Conservation (phyloP, 2,113 vertebrate species). For the Acanthochromis polyacanthus region DNA sequence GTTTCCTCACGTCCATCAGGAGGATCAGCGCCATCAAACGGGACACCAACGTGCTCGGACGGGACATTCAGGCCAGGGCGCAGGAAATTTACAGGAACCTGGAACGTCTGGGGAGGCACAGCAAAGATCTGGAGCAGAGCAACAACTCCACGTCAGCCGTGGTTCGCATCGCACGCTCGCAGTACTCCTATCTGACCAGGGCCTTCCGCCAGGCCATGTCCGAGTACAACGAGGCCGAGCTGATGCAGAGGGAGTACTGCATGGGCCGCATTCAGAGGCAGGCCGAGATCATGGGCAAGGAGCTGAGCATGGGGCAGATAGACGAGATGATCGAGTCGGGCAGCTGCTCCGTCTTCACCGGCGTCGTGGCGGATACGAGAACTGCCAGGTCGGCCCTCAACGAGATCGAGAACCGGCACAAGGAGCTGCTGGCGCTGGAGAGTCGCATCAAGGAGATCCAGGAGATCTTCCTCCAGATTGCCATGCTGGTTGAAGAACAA, state of each 20-base stretch:
- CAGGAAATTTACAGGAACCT: constrained; percentile 90
- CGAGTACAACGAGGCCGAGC: constrained; percentile 92
- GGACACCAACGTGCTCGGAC: constrained; percentile 92
- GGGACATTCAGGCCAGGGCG: constrained; percentile 91
- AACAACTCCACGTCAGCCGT: constrained; percentile 85
- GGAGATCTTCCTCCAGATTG: constrained; percentile 95
- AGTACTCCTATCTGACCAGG: constrained; percentile 86
- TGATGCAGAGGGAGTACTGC: constrained; percentile 94
- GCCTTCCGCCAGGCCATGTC: constrained; percentile 91
- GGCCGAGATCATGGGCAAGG: constrained; percentile 96
- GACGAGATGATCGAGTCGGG: constrained; percentile 97
- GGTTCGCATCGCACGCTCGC: constrained; percentile 89
- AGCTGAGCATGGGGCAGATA: constrained; percentile 91
- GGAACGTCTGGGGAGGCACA: constrained; percentile 83
- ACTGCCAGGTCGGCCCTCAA: constrained; percentile 89
- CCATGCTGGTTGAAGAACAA: constrained; percentile 93
- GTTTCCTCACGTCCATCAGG: constrained; percentile 96
- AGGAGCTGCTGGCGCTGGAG: constrained; percentile 94
- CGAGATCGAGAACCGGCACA: constrained; percentile 95
- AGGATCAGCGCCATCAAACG: constrained; percentile 98
- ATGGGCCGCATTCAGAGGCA: constrained; percentile 96
- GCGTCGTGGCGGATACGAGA: constrained; percentile 90
- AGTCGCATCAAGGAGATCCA: constrained; percentile 92
- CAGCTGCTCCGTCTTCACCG: constrained; percentile 95
- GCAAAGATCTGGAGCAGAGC: constrained; percentile 83